Conservation (phyloP, 2,888 invertebrate genomes). For the Bombylius major region DNA sequence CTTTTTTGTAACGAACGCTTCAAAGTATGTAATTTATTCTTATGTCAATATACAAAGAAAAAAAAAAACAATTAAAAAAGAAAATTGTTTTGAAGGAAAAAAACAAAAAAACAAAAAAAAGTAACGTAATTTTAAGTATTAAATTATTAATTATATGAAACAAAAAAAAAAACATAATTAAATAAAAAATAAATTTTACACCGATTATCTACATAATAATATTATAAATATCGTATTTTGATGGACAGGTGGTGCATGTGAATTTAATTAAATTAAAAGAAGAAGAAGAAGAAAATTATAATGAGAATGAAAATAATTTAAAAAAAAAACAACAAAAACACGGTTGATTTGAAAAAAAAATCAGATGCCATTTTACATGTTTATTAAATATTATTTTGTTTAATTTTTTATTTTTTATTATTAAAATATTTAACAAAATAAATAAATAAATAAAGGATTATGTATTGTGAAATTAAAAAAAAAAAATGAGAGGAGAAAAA, state of each 20-base stretch:
- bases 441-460: no score
- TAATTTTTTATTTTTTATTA: background rate
- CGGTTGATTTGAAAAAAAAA: background rate
- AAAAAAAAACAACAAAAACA: background rate
- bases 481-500: no score
- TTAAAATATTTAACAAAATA: no score
- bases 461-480: no score
- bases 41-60: background rate
- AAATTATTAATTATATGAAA: background rate
- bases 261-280: slow-evolving; percentile 4
- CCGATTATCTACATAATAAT: no score
- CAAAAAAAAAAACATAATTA: background rate
- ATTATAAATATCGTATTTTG: background rate
- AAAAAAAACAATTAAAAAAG: background rate
- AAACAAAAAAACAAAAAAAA: background rate
- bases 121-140: background rate
- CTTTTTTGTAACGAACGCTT: background rate
- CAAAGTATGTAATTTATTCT: background rate
- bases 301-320: background rate
- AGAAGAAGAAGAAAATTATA: background rate
- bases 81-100: background rate
- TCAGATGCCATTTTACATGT: slow-evolving; percentile 5
- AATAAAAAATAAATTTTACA: background rate
- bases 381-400: slow-evolving; percentile 1
- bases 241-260: background rate